Evolutionary conservation across 2,797 vertebrate genomes (phyloP).

Genomic region (Pangasius sanitwongsei): DNA sequence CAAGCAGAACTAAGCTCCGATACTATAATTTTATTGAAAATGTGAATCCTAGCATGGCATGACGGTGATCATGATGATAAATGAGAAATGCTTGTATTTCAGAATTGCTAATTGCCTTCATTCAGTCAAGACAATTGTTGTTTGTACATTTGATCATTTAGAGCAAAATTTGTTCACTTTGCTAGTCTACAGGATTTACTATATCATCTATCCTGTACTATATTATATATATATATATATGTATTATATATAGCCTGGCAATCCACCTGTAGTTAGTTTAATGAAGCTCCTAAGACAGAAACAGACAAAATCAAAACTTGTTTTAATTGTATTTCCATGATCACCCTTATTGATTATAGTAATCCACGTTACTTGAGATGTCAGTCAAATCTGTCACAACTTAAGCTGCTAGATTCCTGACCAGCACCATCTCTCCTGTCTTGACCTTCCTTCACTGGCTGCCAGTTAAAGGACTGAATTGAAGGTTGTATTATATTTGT

Average conservation of each 20-base stretch:
- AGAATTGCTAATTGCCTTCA: not conserved
- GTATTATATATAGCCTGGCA: no score
- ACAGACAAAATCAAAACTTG: not conserved
- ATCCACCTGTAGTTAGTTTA: not conserved
- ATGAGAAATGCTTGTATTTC: not conserved
- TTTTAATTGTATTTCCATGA: not conserved
- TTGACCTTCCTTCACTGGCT: not conserved
- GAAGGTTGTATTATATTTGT: not conserved
- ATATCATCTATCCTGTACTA: not conserved
- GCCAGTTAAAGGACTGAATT: not conserved
- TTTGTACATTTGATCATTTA: not conserved
- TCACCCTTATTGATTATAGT: not conserved
- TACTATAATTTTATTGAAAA: not conserved
- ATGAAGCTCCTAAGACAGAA: not conserved
- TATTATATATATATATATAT: not conserved
- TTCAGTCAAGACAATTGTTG: not conserved
- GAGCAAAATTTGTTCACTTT: not conserved
- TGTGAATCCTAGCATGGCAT: not conserved
- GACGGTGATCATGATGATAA: not conserved
- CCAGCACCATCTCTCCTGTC: not conserved
- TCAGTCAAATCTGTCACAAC: not conserved
- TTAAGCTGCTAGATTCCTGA: not conserved
- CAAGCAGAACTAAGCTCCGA: not conserved
- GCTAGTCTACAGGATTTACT: not conserved
- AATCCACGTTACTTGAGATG: not conserved